phyloP scores from a whole-genome alignment of 2,888 invertebrate species.

The Teinopalpus imperialis region DNA sequence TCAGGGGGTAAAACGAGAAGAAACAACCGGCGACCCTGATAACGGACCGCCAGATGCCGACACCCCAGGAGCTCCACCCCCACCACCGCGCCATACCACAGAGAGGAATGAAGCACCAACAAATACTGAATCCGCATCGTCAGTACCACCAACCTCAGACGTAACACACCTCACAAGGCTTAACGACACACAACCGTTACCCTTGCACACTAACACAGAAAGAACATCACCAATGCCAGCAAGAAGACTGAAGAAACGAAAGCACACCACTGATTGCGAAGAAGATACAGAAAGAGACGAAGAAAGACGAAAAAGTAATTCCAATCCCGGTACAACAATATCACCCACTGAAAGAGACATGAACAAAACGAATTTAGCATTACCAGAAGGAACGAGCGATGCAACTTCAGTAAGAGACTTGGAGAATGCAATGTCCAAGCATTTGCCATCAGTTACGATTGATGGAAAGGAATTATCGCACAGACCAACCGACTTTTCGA shows the following conservation, averaged over 20 bases:
- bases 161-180: constrained; percentile 73
- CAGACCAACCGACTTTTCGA: constrained; percentile 93
- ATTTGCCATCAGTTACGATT: constrained; percentile 85
- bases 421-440: constrained; percentile 98
- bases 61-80: constrained; percentile 71
- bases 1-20: constrained; percentile 92
- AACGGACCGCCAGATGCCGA: constrained; percentile 95
- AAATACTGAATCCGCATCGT: constrained; percentile 63
- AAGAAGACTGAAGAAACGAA: constrained; percentile 82
- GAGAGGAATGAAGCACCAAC: constrained; percentile 69
- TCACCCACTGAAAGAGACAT: constrained; percentile 71
- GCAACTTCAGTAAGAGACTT: constrained; percentile 92
- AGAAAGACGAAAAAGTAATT: constrained; percentile 68
- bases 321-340: constrained; percentile 66
- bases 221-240: constrained; percentile 83
- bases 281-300: constrained; percentile 71
- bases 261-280: constrained; percentile 68
- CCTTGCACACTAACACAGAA: constrained; percentile 65
- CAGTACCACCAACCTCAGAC: constrained; percentile 69
- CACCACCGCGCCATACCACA: constrained; percentile 58
- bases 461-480: constrained; percentile 81
- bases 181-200: constrained; percentile 65
- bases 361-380: constrained; percentile 60
- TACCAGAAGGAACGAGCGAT: constrained; percentile 66
- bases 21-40: constrained; percentile 90